Base-by-base conservation (phyloP, 2,888 invertebrate genomes). In the Nymphalis polychloros region DNA sequence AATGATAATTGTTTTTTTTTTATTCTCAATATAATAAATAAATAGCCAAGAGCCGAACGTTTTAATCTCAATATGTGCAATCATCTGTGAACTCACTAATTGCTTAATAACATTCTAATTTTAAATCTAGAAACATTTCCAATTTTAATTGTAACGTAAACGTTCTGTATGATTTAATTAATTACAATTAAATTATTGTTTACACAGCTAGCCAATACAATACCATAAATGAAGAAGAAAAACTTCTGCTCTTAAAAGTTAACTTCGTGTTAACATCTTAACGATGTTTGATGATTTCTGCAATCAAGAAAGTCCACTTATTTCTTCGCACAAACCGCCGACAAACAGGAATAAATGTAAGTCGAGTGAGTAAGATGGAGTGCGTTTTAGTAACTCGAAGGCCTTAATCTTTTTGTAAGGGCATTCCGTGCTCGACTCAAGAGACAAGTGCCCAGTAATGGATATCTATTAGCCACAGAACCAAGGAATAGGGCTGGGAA, bases 381-480 rank as follows among this genome's bases (percentile, higher is more conserved):
- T 72, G 72, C 70, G 72, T 72, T 72, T 72, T 52, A 70, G 65
- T 71, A 55, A 68, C 59, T 20, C 61, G 63, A 63, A 69, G 72
- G 67, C 73, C 71, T 75, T 76, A 73, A 76, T 74, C 72, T 76
- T 74, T 67, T 71, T 67, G 71, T 72, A 73, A 77, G 74, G 74
- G 68, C 68, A 66, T 82, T 77, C 81, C 80, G 81, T 78, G 77
- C 81, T 81, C 78, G 79, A 81, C 79, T 82, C 77, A 71, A 73
- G 82, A 82, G 84, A 84, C 87, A 86, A 88, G 88, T 86, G 87
- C 76, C 81, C 83, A 81, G 87, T 88, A 88, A 88, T 88, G 85
- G 88, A 86, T 87, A 88, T 87, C 88, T 88, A 88, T 88, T 88
- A 88, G 80, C 83, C 85, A 77, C 88, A 88, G 86, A 81, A 80